Evolutionary conservation across 2,113 vertebrate species (phyloP).

Genomic region (Plestiodon gilberti): DNA sequence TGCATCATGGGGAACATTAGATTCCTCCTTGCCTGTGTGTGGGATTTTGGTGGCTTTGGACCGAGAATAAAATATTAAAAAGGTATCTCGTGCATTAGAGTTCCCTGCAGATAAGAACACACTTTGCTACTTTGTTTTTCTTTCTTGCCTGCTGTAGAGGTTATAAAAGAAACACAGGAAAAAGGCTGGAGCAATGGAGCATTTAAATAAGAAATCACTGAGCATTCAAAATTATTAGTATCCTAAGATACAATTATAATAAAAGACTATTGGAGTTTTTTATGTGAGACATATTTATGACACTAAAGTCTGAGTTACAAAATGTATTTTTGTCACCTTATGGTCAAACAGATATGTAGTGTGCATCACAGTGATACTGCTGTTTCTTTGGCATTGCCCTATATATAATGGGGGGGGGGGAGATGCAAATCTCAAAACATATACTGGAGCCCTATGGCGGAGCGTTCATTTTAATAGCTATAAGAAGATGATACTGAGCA

Average conservation of each 20-base stretch:
- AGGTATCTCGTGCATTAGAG: not conserved
- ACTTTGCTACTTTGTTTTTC: not conserved
- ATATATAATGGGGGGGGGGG: not conserved
- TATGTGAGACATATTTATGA: not conserved
- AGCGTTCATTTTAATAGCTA: not conserved
- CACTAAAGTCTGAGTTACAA: not conserved
- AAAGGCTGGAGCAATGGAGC: not conserved
- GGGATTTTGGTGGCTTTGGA: not conserved
- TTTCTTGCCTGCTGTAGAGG: not conserved
- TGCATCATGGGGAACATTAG: not conserved
- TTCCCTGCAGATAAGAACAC: not conserved
- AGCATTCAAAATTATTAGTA: slow-evolving; percentile 16
- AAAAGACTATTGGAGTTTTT: slow-evolving; percentile 18
- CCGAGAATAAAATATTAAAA: not conserved
- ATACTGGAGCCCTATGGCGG: not conserved
- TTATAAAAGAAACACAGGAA: not conserved
- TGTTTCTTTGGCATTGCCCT: not conserved
- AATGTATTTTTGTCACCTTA: not conserved
- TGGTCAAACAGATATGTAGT: not conserved
- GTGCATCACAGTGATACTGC: not conserved
- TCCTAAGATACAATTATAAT: not conserved
- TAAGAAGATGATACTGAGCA: not conserved
- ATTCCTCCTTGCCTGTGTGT: not conserved
- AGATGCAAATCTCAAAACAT: not conserved
- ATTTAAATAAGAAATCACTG: not conserved